Evolutionary conservation across 2,888 invertebrate species (phyloP).

Genomic region (Formica aserva): DNA sequence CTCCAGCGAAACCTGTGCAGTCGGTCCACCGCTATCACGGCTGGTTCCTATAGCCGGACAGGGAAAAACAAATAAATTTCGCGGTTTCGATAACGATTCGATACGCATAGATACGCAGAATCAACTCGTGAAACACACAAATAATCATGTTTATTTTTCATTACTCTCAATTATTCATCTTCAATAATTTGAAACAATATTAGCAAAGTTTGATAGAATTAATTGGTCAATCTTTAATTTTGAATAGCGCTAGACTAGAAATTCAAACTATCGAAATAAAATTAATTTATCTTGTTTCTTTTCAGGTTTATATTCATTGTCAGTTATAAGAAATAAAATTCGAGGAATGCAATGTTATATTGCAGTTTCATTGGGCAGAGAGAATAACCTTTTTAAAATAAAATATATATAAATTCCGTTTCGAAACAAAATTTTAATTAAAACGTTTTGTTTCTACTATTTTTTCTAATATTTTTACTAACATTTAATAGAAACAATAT

Average conservation of each 20-base stretch:
- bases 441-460: neutral
- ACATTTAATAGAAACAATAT: neutral
- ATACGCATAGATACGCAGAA: neutral
- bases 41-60: constrained; percentile 78
- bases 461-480: neutral
- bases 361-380: neutral
- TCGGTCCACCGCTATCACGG: constrained; percentile 92
- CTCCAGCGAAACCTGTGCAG: constrained; percentile 90
- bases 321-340: neutral
- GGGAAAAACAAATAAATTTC: constrained; percentile 12
- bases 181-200: neutral
- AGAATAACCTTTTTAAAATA: neutral
- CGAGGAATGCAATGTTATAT: neutral
- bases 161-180: neutral
- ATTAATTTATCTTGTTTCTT: neutral
- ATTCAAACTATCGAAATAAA: neutral
- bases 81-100: neutral
- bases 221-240: neutral
- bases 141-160: constrained; percentile 3
- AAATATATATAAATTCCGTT: neutral
- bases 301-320: neutral
- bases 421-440: neutral
- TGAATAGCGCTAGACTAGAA: neutral
- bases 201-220: neutral
- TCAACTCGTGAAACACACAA: neutral